Percentiles rank a stretch among this genome's conserved stretches.
phyloP scores from a whole-genome alignment of 2,888 invertebrate genomes.

The Maniola hyperantus region DNA sequence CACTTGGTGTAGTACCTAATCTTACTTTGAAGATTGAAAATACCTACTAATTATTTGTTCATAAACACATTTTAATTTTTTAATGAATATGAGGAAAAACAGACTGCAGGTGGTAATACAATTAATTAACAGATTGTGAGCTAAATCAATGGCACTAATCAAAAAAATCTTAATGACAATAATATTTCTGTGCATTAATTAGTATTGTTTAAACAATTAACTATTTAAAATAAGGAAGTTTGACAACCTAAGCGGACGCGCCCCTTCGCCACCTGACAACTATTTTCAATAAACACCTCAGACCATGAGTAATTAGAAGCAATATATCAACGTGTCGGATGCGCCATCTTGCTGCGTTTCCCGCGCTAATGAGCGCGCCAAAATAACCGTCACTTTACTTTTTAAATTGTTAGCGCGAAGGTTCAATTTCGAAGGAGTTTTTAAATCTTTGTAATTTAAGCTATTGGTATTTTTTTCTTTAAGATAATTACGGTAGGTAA shows the following conservation, averaged over 20 bases:
- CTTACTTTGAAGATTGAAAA: too few species aligned
- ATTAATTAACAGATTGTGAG: too few species aligned
- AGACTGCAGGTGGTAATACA: too few species aligned
- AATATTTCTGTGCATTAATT: too few species aligned
- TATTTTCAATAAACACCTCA: slow-evolving; percentile 79
- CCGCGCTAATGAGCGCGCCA: slow-evolving; percentile 67
- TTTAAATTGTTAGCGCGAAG: slow-evolving; percentile 42
- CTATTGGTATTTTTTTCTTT: neutral
- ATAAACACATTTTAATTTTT: too few species aligned
- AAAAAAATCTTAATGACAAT: too few species aligned
- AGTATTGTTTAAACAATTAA: too few species aligned
- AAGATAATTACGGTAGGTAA: too few species aligned
- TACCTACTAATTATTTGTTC: too few species aligned
- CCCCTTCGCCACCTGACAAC: slow-evolving; percentile 65
- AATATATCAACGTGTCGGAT: slow-evolving; percentile 75
- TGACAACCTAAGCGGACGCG: slow-evolving; percentile 57
- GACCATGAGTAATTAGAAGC: slow-evolving; percentile 75
- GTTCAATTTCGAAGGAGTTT: slow-evolving; percentile 23
- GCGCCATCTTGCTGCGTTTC: slow-evolving; percentile 54
- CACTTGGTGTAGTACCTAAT: too few species aligned
- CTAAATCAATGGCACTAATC: too few species aligned
- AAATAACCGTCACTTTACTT: slow-evolving; percentile 55
- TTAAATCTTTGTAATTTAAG: slow-evolving; percentile 21
- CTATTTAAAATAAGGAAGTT: slow-evolving; percentile 31
- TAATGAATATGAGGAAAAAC: too few species aligned